These are phyloP conservation scores for Ptyas mucosa DNA, from an alignment of 2,113 vertebrate genomes.

Conservation along the genomic window DNA sequence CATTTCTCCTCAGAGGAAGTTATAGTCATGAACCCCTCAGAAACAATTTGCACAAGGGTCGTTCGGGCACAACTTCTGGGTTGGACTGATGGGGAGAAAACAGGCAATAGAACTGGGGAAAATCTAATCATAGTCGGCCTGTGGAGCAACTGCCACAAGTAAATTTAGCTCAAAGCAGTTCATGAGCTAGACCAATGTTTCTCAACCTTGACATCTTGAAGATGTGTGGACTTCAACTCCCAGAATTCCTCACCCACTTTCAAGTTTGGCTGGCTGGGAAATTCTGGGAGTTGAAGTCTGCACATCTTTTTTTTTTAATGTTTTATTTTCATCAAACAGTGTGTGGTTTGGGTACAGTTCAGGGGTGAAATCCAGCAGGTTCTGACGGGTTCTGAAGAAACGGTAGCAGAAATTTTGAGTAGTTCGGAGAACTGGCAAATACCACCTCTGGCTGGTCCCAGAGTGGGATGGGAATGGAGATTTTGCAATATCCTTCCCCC, in stretches of 20 bases:
- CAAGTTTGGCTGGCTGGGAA: neutral
- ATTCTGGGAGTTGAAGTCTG: neutral
- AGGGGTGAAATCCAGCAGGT: no score
- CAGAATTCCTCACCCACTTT: neutral
- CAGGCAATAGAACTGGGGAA: neutral
- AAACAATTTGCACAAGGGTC: neutral
- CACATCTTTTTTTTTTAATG: neutral
- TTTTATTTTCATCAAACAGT: no score
- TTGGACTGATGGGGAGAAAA: neutral
- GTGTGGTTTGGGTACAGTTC: no score
- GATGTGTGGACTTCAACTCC: neutral
- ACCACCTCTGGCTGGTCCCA: no score
- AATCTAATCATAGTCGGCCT: neutral
- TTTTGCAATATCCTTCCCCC: no score
- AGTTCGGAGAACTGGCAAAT: no score
- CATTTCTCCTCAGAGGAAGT: neutral
- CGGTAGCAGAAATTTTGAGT: no score
- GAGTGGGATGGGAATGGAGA: no score
- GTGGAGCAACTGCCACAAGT: neutral
- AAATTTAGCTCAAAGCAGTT: neutral
- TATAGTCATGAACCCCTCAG: neutral
- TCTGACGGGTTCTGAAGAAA: no score
- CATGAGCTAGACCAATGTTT: neutral
- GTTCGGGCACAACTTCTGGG: neutral
- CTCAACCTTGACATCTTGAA: neutral